These are phyloP conservation scores for Tragelaphus strepsiceros DNA, from an alignment of 2,113 vertebrate genomes.

Conservation along the genomic window DNA sequence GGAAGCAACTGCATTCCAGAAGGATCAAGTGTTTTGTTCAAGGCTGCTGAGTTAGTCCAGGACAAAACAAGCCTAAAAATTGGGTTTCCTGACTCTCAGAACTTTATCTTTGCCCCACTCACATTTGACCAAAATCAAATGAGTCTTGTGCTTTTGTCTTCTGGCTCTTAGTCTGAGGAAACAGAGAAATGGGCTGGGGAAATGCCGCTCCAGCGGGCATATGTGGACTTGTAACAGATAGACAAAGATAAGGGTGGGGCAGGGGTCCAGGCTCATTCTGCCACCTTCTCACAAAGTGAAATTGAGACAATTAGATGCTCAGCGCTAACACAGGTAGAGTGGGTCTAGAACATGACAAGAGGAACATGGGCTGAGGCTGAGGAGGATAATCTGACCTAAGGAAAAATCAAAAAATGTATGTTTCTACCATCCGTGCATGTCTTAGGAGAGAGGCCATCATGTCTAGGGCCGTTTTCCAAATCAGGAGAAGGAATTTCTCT, in stretches of 20 bases:
- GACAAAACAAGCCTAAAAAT: background rate
- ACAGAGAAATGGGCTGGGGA: background rate
- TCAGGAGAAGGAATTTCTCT: background rate
- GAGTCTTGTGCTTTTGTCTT: background rate
- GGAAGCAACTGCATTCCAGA: background rate
- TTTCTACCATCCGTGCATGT: background rate
- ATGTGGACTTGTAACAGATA: background rate
- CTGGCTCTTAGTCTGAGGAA: background rate
- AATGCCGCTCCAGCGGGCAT: background rate
- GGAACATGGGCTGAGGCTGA: background rate
- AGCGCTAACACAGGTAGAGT: background rate
- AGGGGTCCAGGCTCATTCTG: background rate
- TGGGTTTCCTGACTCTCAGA: background rate
- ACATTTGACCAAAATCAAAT: background rate
- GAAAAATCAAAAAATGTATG: background rate
- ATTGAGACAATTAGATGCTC: background rate
- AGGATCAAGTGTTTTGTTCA: background rate
- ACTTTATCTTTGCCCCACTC: background rate
- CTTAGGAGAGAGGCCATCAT: background rate
- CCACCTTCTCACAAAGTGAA: background rate
- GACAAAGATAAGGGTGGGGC: background rate
- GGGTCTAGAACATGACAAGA: background rate
- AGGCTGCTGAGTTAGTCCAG: background rate
- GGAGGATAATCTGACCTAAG: background rate
- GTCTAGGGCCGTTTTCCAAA: background rate